Conservation (phyloP, 2,888 invertebrate genomes). For the Antheraea yamamai region DNA sequence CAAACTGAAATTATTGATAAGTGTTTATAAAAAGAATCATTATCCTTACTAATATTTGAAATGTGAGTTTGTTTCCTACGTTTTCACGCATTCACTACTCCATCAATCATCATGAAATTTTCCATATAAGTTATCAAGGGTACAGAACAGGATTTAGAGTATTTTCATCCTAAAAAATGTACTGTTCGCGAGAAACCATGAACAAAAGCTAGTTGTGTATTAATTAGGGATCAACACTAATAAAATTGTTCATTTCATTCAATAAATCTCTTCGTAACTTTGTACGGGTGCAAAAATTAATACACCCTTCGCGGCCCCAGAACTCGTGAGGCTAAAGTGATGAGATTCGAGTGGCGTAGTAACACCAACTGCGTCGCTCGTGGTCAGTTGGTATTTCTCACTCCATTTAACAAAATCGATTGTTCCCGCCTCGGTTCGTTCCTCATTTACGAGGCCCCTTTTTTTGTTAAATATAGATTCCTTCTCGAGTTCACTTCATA, state of each 20-base stretch:
- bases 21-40: too few species aligned
- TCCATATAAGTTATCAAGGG: too few species aligned
- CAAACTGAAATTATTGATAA: too few species aligned
- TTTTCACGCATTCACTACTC: too few species aligned
- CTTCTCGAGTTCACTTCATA: conserved; percentile 34
- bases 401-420: conserved; percentile 71
- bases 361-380: conserved; percentile 39
- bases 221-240: too few species aligned
- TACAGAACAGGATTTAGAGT: too few species aligned
- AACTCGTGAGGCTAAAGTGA: conserved; percentile 14
- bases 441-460: conserved; percentile 41
- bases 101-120: too few species aligned
- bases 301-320: background rate
- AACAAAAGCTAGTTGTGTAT: too few species aligned
- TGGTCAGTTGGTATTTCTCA: conserved; percentile 68
- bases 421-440: conserved; percentile 50
- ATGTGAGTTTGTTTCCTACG: too few species aligned
- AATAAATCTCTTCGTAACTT: background rate
- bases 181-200: too few species aligned
- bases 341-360: conserved; percentile 36
- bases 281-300: background rate
- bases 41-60: too few species aligned
- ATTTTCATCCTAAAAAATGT: too few species aligned
- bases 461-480: conserved; percentile 43
- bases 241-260: background rate